phyloP scores from a whole-genome alignment of 2,888 invertebrate genomes.

The Xylocampa areola region DNA sequence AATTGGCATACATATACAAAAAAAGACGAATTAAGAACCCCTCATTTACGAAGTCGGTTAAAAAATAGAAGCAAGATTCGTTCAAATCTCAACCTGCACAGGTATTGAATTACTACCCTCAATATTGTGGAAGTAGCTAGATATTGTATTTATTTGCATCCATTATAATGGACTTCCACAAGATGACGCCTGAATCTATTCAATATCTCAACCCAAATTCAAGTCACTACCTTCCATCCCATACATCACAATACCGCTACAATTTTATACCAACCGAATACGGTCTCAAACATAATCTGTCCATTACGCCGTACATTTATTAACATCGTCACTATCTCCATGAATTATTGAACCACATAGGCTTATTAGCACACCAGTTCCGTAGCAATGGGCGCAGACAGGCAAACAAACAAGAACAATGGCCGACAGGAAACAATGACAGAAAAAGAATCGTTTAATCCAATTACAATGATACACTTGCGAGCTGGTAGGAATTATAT shows the following conservation, averaged over 20 bases:
- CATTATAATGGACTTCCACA: too few relatives aligned
- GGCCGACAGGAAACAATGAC: constrained; percentile 83
- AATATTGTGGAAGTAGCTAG: too few relatives aligned
- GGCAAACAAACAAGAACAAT: constrained; percentile 82
- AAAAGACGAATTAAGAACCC: too few relatives aligned
- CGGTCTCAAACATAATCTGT: constrained; percentile 57
- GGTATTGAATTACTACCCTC: too few relatives aligned
- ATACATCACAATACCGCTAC: constrained; percentile 41
- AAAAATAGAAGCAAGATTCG: too few relatives aligned
- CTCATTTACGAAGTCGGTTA: too few relatives aligned
- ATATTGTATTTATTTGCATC: too few relatives aligned
- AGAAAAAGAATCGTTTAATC: constrained; percentile 87
- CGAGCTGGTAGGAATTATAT: constrained; percentile 56
- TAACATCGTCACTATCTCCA: constrained; percentile 70
- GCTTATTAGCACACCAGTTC: constrained; percentile 82
- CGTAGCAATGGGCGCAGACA: constrained; percentile 64
- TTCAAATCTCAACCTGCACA: too few relatives aligned
- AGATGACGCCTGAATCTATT: too few relatives aligned
- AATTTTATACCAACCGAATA: constrained; percentile 31
- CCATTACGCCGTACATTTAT: constrained; percentile 55
- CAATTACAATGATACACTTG: constrained; percentile 85
- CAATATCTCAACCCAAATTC: constrained; percentile 9
- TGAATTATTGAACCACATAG: constrained; percentile 86
- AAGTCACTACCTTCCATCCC: constrained; percentile 10
- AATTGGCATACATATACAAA: too few relatives aligned